These are phyloP conservation scores for Probaryconus sp. DNA, from an alignment of 1,140 invertebrate genomes.

Conservation along the genomic window DNA sequence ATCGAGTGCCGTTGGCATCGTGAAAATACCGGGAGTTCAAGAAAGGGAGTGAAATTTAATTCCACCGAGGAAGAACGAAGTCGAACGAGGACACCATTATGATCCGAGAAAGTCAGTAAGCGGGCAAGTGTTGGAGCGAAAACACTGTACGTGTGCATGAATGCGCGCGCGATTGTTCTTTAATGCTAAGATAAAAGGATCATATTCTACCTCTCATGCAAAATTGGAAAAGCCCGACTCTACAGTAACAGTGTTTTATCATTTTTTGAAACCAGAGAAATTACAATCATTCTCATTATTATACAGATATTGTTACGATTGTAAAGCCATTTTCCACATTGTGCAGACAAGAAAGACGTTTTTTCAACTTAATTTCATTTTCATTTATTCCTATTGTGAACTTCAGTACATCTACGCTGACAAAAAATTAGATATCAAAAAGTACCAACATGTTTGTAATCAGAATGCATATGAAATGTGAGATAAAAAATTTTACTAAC, in stretches of 20 bases:
- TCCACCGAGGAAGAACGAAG: constrained; percentile 46
- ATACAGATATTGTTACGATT: too few species aligned
- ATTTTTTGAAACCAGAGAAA: background rate
- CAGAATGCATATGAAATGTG: too few species aligned
- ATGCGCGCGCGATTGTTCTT: constrained; percentile 27
- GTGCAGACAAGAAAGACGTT: too few species aligned
- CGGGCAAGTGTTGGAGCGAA: constrained; percentile 29
- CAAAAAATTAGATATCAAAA: too few species aligned
- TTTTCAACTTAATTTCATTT: too few species aligned
- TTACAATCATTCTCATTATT: constrained; percentile 4
- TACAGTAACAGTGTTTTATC: constrained; percentile 5
- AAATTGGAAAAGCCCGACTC: constrained; percentile 13
- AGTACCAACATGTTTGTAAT: too few species aligned
- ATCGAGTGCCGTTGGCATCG: constrained; percentile 37
- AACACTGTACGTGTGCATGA: constrained; percentile 31
- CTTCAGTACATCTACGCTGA: too few species aligned
- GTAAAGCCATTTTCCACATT: too few species aligned
- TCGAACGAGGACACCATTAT: constrained; percentile 38
- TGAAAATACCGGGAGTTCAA: constrained; percentile 34
- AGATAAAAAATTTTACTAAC: too few species aligned
- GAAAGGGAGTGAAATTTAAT: constrained; percentile 67
- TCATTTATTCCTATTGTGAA: too few species aligned
- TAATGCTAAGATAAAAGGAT: constrained; percentile 32
- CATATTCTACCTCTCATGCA: constrained; percentile 16
- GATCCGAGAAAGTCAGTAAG: constrained; percentile 31